These are phyloP conservation scores for Mola mola DNA, from an alignment of 2,113 vertebrate genomes.

Conservation along the genomic window DNA sequence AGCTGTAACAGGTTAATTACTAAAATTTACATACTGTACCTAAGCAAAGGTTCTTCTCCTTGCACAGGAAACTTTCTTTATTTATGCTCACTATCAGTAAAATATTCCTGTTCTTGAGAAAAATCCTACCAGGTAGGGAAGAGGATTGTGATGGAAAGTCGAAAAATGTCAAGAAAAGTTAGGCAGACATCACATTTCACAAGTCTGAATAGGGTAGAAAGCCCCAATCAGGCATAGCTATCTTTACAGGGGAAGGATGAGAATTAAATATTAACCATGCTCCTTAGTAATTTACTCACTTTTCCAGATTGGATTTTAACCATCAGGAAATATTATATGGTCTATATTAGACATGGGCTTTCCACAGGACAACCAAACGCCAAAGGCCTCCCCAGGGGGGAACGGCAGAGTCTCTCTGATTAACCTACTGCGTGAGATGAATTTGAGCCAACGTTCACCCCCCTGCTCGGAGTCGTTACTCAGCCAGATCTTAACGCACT, in stretches of 20 bases:
- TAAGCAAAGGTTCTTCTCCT: neutral
- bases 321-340: neutral
- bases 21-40: neutral
- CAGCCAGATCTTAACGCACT: neutral
- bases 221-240: neutral
- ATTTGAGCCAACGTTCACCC: neutral
- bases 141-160: neutral
- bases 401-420: neutral
- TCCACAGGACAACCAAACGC: neutral
- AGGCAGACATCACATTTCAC: neutral
- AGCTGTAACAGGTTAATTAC: neutral
- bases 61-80: neutral
- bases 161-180: neutral
- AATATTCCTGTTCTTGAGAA: no score
- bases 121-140: neutral
- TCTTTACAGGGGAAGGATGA: neutral
- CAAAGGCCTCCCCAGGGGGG: neutral
- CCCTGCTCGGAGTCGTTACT: neutral
- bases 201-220: neutral
- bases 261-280: constrained; percentile 2
- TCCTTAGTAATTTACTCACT: neutral
- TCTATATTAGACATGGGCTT: neutral
- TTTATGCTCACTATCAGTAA: neutral
- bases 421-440: neutral
- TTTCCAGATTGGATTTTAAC: neutral